These are phyloP conservation scores for Carpatolechia fugitivella DNA, from an alignment of 2,888 invertebrate species.

Conservation along the genomic window DNA sequence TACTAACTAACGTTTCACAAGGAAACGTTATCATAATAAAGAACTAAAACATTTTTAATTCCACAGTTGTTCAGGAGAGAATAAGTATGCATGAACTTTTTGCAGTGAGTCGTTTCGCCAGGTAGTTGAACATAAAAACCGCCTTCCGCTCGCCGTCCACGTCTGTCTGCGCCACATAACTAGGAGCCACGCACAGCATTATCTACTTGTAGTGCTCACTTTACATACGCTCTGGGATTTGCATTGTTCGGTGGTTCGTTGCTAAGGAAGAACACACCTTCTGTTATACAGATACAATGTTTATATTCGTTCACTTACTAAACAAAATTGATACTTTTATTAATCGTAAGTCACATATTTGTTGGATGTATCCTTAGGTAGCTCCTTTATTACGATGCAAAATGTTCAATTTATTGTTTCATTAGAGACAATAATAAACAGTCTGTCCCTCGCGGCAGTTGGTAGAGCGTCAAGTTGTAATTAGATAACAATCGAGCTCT, in stretches of 20 bases:
- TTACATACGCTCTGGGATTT: background rate
- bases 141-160: slow-evolving; percentile 45
- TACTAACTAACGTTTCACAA: no score
- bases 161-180: slow-evolving; percentile 13
- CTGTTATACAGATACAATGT: no score
- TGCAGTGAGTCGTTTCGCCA: slow-evolving; percentile 27
- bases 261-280: background rate
- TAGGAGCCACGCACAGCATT: background rate
- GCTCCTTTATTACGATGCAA: no score
- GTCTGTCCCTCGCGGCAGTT: slow-evolving; percentile 56
- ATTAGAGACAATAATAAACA: slow-evolving; percentile 56
- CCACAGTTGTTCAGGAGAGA: background rate
- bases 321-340: no score
- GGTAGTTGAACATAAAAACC: slow-evolving; percentile 46
- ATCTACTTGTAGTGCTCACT: background rate
- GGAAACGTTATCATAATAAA: background rate
- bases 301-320: no score
- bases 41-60: background rate
- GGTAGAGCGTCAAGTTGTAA: slow-evolving; percentile 57
- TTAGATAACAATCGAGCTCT: slow-evolving; percentile 70
- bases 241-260: background rate
- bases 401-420: slow-evolving; percentile 52
- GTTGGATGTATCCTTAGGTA: no score
- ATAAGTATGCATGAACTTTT: slow-evolving; percentile 36
- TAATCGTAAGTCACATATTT: no score